phyloP scores from a whole-genome alignment of 2,888 invertebrate genomes.

The Euzophera pinguis region DNA sequence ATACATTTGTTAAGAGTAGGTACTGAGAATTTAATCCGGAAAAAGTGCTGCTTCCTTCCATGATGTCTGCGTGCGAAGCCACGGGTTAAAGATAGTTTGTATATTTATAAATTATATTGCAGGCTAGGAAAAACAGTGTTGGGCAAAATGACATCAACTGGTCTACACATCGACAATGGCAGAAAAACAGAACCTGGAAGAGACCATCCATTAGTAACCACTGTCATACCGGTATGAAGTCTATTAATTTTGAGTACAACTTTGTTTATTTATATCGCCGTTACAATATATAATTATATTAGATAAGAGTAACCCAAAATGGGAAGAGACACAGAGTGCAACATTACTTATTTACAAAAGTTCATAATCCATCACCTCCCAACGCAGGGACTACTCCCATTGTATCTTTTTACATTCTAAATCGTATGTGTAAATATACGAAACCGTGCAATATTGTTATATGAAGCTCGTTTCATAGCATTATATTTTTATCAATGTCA shows the following conservation, averaged over 20 bases:
- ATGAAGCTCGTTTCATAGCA: background rate
- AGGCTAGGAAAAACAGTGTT: background rate
- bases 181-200: background rate
- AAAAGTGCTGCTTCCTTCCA: no score
- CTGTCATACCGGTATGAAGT: background rate
- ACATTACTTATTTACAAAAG: no score
- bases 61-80: no score
- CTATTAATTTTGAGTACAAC: background rate
- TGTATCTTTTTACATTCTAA: no score
- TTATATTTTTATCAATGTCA: slow-evolving; percentile 14
- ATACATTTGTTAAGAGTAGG: no score
- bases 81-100: no score
- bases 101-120: background rate
- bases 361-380: no score
- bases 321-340: no score
- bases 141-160: background rate
- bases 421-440: background rate
- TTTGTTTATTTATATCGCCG: background rate
- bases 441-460: background rate
- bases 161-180: background rate
- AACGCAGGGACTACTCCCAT: no score
- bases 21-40: no score
- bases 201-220: background rate
- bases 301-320: no score
- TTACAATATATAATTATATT: background rate